Evolutionary conservation across 2,113 vertebrate species (phyloP).

Genomic region (Psettodes erumei): DNA sequence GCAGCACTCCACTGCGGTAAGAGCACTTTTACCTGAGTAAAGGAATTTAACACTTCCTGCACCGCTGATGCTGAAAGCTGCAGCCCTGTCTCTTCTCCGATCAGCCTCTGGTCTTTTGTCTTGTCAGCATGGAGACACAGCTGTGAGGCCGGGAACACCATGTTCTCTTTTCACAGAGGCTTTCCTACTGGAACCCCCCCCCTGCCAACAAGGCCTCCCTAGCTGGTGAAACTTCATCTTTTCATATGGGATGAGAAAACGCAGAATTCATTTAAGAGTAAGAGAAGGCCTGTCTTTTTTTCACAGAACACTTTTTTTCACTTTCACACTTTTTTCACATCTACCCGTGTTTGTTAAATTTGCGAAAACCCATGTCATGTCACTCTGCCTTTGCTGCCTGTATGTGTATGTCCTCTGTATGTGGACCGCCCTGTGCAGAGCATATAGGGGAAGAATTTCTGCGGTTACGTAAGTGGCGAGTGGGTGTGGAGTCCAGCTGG

Average conservation of each 20-base stretch:
- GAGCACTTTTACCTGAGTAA: neutral
- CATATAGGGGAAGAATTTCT: constrained; percentile 49
- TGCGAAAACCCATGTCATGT: neutral
- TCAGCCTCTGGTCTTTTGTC: constrained; percentile 31
- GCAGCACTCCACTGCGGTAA: neutral
- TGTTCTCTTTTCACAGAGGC: constrained; percentile 55
- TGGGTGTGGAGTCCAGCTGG: constrained; percentile 73
- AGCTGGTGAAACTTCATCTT: constrained; percentile 2
- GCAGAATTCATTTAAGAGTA: neutral
- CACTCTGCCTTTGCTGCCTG: neutral
- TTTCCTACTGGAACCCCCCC: constrained; percentile 41
- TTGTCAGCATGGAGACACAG: constrained; percentile 37
- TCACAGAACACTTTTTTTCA: too few species aligned
- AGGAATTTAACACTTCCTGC: neutral
- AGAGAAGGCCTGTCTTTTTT: constrained; percentile 1
- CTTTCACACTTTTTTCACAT: too few species aligned
- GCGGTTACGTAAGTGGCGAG: constrained; percentile 71
- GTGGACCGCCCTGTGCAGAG: constrained; percentile 14
- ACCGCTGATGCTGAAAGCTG: neutral
- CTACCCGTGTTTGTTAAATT: neutral
- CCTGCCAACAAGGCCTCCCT: neutral
- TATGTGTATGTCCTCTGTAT: constrained; percentile 9
- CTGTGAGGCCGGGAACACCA: constrained; percentile 58
- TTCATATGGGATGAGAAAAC: neutral
- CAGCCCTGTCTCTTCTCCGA: neutral